Base-by-base conservation (phyloP, 2,113 vertebrate genomes). In the Micromys minutus region DNA sequence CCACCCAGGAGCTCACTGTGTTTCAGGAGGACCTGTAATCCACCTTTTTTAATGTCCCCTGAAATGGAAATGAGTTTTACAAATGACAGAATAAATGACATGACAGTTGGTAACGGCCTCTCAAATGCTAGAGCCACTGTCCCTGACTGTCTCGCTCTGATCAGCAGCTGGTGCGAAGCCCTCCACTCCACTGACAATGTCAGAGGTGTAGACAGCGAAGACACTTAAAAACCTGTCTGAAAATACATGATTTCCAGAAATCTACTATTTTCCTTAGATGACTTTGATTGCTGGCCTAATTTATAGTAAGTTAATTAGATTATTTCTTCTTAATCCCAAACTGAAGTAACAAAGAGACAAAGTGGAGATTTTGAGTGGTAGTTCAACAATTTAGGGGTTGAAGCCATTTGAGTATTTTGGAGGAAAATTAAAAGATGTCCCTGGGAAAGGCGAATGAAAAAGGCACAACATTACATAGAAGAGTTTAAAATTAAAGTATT, bases 401-500 rank as follows among this genome's bases (percentile, higher is more conserved):
- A 93, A 86, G n/a, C 17, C 57, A 75, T 71, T 65, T 91, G 39
- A 39, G 19, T 87, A 36, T 57, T 90, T 39, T 3, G 31, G 47
- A 71, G 19, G 59, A 88, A 88, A 67, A 86, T 34, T 89, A 81
- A 55, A 79, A 77, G 39, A 5, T 80, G 63, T 36, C 52, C 91
- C 39, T 71, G n/a, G 31, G n/a, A 39, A 94, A 93, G 47, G 36
- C 52, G 72, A 90, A 96, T 77, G 29, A 89, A 74, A 42, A 89
- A 74, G 45, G 24, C 9, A 39, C 8, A 75, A 21, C 34, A 42
- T 76, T 94, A 80, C 93, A 39, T 22, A 94, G 6, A 22, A 34
- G 50, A 97, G 19, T 88, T 92, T 75, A 87, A 95, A 69, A 88
- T 85, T 26, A 12, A 80, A 80, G 74, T 83, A 94, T 71, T 92